A percentile compares a stretch with the other conserved stretches of the same genome.
Conservation (phyloP, 2,113 vertebrate genomes). For the Coptodon rendalli region DNA sequence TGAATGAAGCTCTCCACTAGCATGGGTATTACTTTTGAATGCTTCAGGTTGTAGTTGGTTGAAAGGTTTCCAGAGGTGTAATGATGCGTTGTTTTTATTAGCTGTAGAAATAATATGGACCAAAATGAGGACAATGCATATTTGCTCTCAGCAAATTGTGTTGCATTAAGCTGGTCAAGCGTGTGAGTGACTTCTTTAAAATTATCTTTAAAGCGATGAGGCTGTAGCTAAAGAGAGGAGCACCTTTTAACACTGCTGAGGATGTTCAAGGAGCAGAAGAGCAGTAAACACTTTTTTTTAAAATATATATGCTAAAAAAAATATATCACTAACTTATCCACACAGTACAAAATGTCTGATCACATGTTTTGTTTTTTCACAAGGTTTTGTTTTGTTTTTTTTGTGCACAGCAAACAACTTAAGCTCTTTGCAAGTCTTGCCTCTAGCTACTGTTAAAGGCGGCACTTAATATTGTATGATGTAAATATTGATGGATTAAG, state of each 20-base stretch:
- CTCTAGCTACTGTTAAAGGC: not conserved
- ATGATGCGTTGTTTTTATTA: not conserved
- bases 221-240: not conserved
- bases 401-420: constrained; percentile 12
- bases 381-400: not conserved
- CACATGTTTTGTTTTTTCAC: not conserved
- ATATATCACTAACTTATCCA: not conserved
- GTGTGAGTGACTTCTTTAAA: not conserved
- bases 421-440: not conserved
- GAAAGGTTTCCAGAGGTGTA: not conserved
- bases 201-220: not conserved
- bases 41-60: not conserved
- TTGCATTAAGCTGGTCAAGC: not conserved
- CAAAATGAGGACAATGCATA: not conserved
- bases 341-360: constrained; percentile 5
- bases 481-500: not conserved
- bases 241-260: not conserved
- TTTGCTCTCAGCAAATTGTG: not conserved
- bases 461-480: not conserved
- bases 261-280: not conserved
- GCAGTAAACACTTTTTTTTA: not conserved
- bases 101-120: not conserved
- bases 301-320: not conserved
- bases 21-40: not conserved
- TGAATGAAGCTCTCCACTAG: not conserved